Evolutionary conservation across 2,888 invertebrate species (phyloP).

Genomic region (Temnothorax unifasciatus): DNA sequence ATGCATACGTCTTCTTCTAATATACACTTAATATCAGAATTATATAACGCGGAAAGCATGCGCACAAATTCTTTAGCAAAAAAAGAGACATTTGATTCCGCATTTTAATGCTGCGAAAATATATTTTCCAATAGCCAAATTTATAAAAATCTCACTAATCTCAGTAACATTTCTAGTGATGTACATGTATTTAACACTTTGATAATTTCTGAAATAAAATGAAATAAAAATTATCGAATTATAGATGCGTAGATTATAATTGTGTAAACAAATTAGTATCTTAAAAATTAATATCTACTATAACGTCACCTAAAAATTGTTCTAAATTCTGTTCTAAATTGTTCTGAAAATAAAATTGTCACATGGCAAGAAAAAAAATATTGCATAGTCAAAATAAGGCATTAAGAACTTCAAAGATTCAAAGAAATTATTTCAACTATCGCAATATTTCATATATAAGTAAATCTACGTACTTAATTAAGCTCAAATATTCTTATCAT

Average conservation of each 20-base stretch:
- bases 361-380: constrained; percentile 18
- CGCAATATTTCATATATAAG: neutral
- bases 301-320: constrained; percentile 3
- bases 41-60: constrained; percentile 30
- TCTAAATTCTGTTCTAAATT: neutral
- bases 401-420: neutral
- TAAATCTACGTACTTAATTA: neutral
- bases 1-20: constrained; percentile 8
- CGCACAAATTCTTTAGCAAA: neutral
- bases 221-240: constrained; percentile 15
- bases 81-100: constrained; percentile 13
- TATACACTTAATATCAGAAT: constrained; percentile 21
- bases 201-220: neutral
- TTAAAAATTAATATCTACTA: constrained; percentile 31
- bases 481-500: constrained; percentile 8
- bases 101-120: constrained; percentile 17
- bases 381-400: neutral
- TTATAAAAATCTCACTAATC: constrained; percentile 13
- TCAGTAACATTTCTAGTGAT: neutral
- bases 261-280: constrained; percentile 41
- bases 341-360: too few species aligned
- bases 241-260: constrained; percentile 1
- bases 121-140: constrained; percentile 37
- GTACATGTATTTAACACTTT: neutral
- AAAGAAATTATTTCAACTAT: neutral